Percentiles rank a stretch among this genome's conserved stretches.
These are phyloP conservation scores for Avahi laniger DNA, from an alignment of 2,797 vertebrate genomes.

Conservation along the genomic window DNA sequence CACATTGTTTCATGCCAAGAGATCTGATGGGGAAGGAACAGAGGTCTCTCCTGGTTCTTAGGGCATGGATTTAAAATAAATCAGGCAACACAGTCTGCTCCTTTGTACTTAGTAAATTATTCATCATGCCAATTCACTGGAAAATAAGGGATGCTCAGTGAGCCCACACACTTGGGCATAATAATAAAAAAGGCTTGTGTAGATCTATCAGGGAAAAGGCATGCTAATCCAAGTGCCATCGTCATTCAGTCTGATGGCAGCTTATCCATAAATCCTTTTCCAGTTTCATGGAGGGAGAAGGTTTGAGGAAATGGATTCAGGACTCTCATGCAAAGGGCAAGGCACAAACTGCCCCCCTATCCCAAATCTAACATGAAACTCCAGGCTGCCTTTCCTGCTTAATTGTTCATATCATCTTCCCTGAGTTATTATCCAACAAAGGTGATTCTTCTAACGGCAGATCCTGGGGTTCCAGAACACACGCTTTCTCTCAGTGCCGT, in stretches of 20 bases:
- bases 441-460: background rate
- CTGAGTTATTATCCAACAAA: background rate
- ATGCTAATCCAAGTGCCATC: background rate
- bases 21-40: background rate
- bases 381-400: background rate
- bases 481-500: fast-evolving
- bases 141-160: background rate
- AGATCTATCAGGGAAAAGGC: background rate
- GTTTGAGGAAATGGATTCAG: background rate
- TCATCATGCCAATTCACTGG: background rate
- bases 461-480: background rate
- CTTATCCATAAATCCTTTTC: background rate
- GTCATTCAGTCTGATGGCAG: background rate
- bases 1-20: background rate
- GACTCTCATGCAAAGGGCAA: background rate
- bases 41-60: background rate
- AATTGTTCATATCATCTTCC: background rate
- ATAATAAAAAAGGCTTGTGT: background rate
- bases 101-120: background rate
- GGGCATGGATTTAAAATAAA: background rate
- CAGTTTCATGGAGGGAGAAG: background rate
- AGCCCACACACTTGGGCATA: background rate
- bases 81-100: background rate
- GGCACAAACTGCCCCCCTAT: background rate
- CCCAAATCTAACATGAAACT: background rate